These are phyloP conservation scores for Pseudococcus longispinus DNA, from an alignment of 2,888 invertebrate genomes.

Conservation along the genomic window DNA sequence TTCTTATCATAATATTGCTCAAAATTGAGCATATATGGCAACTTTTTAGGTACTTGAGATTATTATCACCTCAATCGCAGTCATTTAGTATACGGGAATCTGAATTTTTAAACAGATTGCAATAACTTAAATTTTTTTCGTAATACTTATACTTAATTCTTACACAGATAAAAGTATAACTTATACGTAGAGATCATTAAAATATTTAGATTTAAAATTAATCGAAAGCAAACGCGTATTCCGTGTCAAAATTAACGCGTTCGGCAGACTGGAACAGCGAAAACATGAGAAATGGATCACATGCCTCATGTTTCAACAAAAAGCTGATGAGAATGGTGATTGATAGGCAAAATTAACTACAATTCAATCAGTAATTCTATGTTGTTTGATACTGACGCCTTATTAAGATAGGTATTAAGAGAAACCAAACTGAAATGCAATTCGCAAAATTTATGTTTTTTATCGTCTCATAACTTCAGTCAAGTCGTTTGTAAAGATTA, in stretches of 20 bases:
- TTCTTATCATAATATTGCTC: neutral
- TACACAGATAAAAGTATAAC: neutral
- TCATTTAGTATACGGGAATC: neutral
- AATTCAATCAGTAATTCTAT: neutral
- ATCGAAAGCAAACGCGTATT: slow-evolving; percentile 24
- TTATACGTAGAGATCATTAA: slow-evolving; percentile 28
- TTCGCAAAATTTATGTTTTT: neutral
- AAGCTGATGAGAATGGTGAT: neutral
- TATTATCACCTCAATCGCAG: neutral
- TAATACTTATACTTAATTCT: neutral
- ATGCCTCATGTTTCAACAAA: neutral
- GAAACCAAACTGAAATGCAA: neutral
- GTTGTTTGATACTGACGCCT: neutral
- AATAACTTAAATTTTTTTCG: neutral
- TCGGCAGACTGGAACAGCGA: neutral
- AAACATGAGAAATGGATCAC: neutral
- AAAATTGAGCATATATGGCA: slow-evolving; percentile 37
- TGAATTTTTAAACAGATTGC: neutral
- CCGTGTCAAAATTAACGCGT: slow-evolving; percentile 11
- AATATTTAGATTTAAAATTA: slow-evolving; percentile 8
- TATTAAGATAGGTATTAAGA: neutral
- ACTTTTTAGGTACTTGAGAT: slow-evolving; percentile 34
- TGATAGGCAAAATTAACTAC: neutral
- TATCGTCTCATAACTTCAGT: neutral
- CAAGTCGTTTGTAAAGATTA: neutral